A percentile compares a stretch with the other conserved stretches of the same genome.
Evolutionary conservation across 1,140 invertebrate species (phyloP).

Genomic region (Caenorhabditis elegans): WBcel235 BX284605.5:7893501-7894000

Average conservation of each 20-base stretch:
- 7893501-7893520: too few relatives aligned
- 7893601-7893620: too few relatives aligned
- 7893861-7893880: constrained; percentile 32
- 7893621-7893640: too few relatives aligned
- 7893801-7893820: background rate
- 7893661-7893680: too few relatives aligned
- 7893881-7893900: background rate
- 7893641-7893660: too few relatives aligned
- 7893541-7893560: too few relatives aligned
- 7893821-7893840: constrained; percentile 23
- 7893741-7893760: constrained; percentile 51
- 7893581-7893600: too few relatives aligned
- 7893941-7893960: background rate
- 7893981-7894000: background rate
- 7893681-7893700: background rate
- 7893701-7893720: constrained; percentile 32
- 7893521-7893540: too few relatives aligned
- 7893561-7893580: too few relatives aligned
- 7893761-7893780: constrained; percentile 37
- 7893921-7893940: background rate
- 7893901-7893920: background rate
- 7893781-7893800: constrained; percentile 6
- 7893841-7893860: constrained; percentile 52
- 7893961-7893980: background rate
- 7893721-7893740: constrained; percentile 50